These are phyloP conservation scores for Phalacrocorax aristotelis DNA, from an alignment of 2,113 vertebrate species.

Conservation along the genomic window DNA sequence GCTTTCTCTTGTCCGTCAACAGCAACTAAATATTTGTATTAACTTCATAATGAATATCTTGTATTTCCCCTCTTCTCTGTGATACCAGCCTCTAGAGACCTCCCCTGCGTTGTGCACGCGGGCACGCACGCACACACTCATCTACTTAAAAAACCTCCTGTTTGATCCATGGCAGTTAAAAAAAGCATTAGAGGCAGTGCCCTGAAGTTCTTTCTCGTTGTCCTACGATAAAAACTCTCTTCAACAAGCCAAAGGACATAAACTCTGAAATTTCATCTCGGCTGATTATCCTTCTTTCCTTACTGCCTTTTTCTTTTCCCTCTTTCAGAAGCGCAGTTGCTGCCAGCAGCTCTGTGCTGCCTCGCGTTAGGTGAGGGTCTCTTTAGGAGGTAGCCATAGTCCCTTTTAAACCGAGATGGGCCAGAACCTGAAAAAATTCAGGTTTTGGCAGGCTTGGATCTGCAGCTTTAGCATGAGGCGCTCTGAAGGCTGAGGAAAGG, in stretches of 20 bases:
- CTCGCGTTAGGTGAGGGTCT: background rate
- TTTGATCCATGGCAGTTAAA: background rate
- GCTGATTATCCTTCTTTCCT: background rate
- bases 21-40: background rate
- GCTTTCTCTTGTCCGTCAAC: background rate
- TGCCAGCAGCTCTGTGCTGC: constrained; percentile 17
- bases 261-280: background rate
- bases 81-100: background rate
- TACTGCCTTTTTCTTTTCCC: background rate
- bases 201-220: background rate
- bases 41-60: background rate
- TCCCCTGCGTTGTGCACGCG: background rate
- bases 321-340: background rate
- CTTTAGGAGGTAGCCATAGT: background rate
- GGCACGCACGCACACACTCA: background rate
- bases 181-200: background rate
- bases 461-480: background rate
- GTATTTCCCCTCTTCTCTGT: background rate
- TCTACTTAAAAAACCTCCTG: background rate
- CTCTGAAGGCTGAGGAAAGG: constrained; percentile 15
- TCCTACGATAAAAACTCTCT: background rate
- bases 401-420: background rate
- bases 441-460: background rate
- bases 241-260: background rate
- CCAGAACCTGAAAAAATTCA: background rate